Base-by-base conservation (phyloP, 2,113 vertebrate genomes). In the Heloderma charlesbogerti region DNA sequence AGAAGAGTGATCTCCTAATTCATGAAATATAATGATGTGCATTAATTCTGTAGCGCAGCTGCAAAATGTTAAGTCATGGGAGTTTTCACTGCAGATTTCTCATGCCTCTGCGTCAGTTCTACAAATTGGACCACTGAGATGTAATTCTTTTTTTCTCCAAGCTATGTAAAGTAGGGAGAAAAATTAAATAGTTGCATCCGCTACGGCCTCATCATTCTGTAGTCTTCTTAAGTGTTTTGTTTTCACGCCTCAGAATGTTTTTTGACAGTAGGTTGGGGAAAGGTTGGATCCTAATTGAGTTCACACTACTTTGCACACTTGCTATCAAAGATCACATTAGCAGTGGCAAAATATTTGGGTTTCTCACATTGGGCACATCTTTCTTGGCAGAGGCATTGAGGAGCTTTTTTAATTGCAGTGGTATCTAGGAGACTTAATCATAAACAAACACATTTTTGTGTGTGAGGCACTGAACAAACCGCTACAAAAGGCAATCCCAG, bases 1-100 rank as follows among this genome's bases (percentile, higher is more conserved):
- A 94, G 94, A 94, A 94, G 95, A 94, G 85, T 89, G 92, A 94
- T 88, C 60, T 93, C 25, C 89, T 89, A 93, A 91, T 84, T 87
- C 88, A 69, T 87, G 90, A 84, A 89, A 40, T 95, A 74, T 92
- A 95, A 95, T 90, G 93, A 86, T 95, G 92, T 81, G 84, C 93
- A 91, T 94, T 95, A 93, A 94, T 95, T 96, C 90, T 74, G 94
- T 88, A 80, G 34, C 93, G 66, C 89, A 91, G 80, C 90, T 71
- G 84, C 84, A 82, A 94, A 92, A 87, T 89, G 90, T 0, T 1
- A 95, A 89, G 83, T 91, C 91, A 91, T 20, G 25, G 88, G 94
- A 87, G 48, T 93, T 93, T 22, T 88, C 54, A 67, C 57, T 88
- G 72, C 87, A 81, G 54, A 92, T 89, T 95, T 93, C 92, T 92